These are phyloP conservation scores for Parazoanthus atlanticus DNA, from an alignment of 92 coral and sea anemone species.

Conservation along the genomic window DNA sequence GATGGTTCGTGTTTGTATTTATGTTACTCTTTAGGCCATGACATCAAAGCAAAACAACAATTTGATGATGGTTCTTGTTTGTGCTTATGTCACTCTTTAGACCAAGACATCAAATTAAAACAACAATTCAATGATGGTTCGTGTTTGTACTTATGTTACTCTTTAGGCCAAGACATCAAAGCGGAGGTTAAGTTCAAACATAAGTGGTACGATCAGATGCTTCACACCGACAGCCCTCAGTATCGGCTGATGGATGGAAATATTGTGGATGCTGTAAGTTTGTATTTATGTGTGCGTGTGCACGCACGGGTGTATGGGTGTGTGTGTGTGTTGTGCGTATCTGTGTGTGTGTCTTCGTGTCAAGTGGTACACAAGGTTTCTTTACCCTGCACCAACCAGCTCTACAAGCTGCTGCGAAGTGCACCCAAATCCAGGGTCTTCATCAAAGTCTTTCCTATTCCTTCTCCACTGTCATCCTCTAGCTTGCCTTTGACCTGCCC, in stretches of 20 bases:
- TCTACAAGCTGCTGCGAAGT: no score
- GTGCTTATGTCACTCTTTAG: no score
- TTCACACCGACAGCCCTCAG: slow-evolving; percentile 66
- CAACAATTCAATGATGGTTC: no score
- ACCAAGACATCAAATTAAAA: no score
- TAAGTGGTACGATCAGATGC: slow-evolving; percentile 84
- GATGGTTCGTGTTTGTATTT: no score
- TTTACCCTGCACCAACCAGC: no score
- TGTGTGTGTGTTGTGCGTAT: neutral
- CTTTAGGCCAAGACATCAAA: slow-evolving; percentile 64
- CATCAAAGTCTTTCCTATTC: no score
- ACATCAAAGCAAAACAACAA: no score
- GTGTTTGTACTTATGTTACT: neutral
- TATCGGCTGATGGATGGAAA: slow-evolving; percentile 91
- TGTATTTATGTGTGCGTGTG: neutral
- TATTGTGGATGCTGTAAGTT: slow-evolving; percentile 90
- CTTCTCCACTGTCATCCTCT: no score
- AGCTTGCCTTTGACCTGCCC: no score
- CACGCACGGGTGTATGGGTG: neutral
- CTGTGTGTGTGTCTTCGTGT: neutral
- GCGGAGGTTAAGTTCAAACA: slow-evolving; percentile 87
- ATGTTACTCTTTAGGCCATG: neutral
- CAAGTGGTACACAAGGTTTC: neutral
- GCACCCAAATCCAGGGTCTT: no score
- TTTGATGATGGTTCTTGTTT: no score